Evolutionary conservation across 1,140 invertebrate genomes (phyloP).

Genomic region (Caenorhabditis briggsae): DNA sequence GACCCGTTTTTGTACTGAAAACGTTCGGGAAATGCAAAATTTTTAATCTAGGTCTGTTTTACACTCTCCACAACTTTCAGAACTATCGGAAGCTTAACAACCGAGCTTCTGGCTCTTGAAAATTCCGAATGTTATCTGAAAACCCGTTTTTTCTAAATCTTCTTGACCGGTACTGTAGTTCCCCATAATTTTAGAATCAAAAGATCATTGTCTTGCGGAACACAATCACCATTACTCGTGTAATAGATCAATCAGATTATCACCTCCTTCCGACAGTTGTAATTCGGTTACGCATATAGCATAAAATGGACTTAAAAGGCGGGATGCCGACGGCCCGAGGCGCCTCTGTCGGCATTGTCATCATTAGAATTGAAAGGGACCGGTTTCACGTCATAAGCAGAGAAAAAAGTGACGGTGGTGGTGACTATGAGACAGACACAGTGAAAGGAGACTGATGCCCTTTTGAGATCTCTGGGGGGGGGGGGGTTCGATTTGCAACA

Average conservation of each 20-base stretch:
- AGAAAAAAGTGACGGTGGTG: slow-evolving; percentile 17
- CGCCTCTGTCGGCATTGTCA: not conserved
- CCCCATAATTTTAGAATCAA: too few species aligned
- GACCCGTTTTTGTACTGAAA: too few species aligned
- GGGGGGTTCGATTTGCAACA: slow-evolving; percentile 12
- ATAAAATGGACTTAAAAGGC: not conserved
- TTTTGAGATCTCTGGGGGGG: slow-evolving; percentile 44
- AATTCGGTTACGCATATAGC: slow-evolving; percentile 1
- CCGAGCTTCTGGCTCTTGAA: too few species aligned
- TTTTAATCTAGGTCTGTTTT: too few species aligned
- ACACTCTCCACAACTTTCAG: too few species aligned
- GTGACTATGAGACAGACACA: not conserved
- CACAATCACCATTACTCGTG: too few species aligned
- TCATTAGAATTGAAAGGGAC: slow-evolving; percentile 8
- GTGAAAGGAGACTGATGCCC: not conserved
- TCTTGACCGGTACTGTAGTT: too few species aligned
- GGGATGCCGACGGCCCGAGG: not conserved
- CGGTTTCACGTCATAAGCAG: slow-evolving; percentile 18
- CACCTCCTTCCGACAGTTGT: not conserved
- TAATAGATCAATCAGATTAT: slow-evolving; percentile 23
- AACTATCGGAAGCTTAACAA: too few species aligned
- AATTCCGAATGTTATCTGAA: too few species aligned
- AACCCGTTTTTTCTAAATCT: too few species aligned
- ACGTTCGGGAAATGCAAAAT: too few species aligned
- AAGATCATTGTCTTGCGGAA: too few species aligned